phyloP scores from a whole-genome alignment of 2,888 invertebrate species.

The Crocallis elinguaria region DNA sequence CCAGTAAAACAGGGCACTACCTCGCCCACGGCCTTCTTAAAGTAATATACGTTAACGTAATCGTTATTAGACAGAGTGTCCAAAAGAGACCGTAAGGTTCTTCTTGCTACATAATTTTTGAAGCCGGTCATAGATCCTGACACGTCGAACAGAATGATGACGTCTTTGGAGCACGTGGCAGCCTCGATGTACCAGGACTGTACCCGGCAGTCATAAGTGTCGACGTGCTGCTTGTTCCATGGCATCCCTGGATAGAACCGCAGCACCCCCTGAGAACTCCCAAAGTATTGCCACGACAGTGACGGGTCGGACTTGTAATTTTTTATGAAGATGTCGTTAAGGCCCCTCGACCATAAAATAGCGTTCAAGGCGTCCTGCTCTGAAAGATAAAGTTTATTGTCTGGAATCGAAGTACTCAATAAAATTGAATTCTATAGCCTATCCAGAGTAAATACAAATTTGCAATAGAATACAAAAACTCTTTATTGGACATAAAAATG shows the following conservation, averaged over 20 bases:
- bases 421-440: too few species aligned
- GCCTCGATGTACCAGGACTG: constrained; percentile 99
- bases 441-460: too few species aligned
- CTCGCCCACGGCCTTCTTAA: constrained; percentile 89
- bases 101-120: constrained; percentile 90
- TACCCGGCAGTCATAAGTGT: constrained; percentile 96
- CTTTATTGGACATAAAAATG: too few species aligned
- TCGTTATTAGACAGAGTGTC: constrained; percentile 99
- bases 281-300: constrained; percentile 98
- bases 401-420: neutral
- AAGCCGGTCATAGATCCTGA: constrained; percentile 98
- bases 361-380: constrained; percentile 67
- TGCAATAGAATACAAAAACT: too few species aligned
- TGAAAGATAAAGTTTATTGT: constrained; percentile 50
- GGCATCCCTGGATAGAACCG: constrained; percentile 95
- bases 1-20: constrained; percentile 94
- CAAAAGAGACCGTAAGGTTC: constrained; percentile 94
- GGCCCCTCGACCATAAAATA: constrained; percentile 94
- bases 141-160: constrained; percentile 96
- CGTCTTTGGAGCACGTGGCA: constrained; percentile 98
- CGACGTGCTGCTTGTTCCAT: constrained; percentile 84
- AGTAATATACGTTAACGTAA: constrained; percentile 96
- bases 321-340: constrained; percentile 92
- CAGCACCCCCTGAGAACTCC: constrained; percentile 96
- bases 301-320: constrained; percentile 96